Evolutionary conservation across 2,797 vertebrate genomes (phyloP).

Genomic region (Schizopygopsis malacanthus): DNA sequence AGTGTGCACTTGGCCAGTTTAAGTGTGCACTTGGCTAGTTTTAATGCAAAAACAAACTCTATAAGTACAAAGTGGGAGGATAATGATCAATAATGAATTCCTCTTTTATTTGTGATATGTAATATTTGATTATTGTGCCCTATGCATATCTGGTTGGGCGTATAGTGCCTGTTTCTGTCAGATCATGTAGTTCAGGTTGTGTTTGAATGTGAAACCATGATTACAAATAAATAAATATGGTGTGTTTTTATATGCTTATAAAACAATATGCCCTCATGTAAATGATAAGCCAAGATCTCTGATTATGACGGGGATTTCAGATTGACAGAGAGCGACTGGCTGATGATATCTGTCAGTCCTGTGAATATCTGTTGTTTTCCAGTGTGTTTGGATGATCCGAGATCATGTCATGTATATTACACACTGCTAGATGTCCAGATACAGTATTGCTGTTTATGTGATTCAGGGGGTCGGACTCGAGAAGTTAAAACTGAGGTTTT

Average conservation of each 20-base stretch:
- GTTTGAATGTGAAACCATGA: neutral
- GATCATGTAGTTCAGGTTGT: neutral
- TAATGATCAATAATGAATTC: neutral
- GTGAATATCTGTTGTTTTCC: neutral
- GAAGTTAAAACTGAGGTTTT: neutral
- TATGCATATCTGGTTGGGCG: neutral
- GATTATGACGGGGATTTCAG: neutral
- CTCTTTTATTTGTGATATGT: neutral
- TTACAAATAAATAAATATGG: neutral
- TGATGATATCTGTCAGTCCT: neutral
- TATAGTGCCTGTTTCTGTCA: conserved; percentile 7
- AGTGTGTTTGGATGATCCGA: neutral
- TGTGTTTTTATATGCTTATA: conserved; percentile 6
- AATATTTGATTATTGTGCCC: conserved; percentile 3
- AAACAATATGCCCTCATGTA: neutral
- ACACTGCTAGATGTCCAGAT: neutral
- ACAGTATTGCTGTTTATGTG: neutral
- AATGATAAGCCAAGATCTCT: neutral
- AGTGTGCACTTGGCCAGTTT: too few species aligned
- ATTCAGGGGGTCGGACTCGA: neutral
- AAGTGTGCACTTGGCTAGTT: too few species aligned
- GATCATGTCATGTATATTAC: neutral
- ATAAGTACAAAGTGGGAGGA: neutral
- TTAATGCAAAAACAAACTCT: neutral
- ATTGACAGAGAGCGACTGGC: neutral